Base-by-base conservation (phyloP, 2,888 invertebrate species). In the Cosmia trapezina region DNA sequence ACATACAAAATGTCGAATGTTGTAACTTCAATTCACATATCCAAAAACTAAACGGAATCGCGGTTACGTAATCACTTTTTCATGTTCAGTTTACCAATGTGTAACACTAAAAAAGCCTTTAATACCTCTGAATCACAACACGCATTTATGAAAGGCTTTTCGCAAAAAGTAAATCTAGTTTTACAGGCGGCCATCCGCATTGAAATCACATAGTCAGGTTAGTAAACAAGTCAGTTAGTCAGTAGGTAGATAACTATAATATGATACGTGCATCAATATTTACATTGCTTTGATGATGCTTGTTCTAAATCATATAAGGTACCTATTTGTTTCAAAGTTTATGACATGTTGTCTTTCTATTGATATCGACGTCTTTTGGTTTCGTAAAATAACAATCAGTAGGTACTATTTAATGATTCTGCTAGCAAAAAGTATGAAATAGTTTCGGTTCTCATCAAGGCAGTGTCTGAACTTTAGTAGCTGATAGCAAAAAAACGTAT, bases 71-170 rank as follows among this genome's bases (percentile, higher is more conserved):
- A 37, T 77, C 41, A 12, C 45, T 47, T 51, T 68, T 72, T 60
- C 53, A 60, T 64, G 19, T 51, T 54, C 28, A 43, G 33, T 43
- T 33, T 45, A 37, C 14, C 41, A 57, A 63, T 43, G 19, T 63
- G 45, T 70, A 22, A 56, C 41, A 37, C 33, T 45, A 63, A 69
- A 80, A 80, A 80, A 73, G 33, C 28, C n/a, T 59, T 51, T 63
- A 74, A 74, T 45, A 67, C 43, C 62, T 59, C n/a, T 74, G 59
- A 67, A 63, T 37, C 53, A 54, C 66, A 74, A 51, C 37, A 67
- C 22, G 37, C 41, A 37, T 61, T 61, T 65, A 67, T 54, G 51
- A 64, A 54, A 54, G 54, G 62, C 19, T 74, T 76, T 73, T 45
- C 47, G 1, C 11, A 49, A 73, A 79, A 61, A 41, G 37, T 51